Evolutionary conservation across 2,888 invertebrate species (phyloP).

Genomic region (Sarcophaga carnaria): DNA sequence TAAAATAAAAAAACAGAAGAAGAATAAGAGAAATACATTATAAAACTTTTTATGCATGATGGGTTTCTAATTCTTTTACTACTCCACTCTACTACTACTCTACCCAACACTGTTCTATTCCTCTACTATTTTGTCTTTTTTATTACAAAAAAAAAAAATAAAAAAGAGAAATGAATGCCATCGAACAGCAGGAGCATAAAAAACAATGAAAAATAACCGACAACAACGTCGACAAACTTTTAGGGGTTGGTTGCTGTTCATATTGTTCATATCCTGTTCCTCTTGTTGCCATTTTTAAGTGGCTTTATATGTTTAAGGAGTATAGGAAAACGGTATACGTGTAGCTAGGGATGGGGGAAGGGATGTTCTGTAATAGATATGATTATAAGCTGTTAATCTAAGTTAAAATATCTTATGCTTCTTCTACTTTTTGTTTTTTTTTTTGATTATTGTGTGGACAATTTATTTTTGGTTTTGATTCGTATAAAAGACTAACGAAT

Average conservation of each 20-base stretch:
- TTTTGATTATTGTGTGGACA: conserved; percentile 7
- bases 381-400: conserved; percentile 70
- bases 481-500: conserved; percentile 37
- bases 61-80: conserved; percentile 28
- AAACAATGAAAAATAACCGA: conserved; percentile 16
- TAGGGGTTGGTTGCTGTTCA: conserved; percentile 66
- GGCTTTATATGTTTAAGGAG: conserved; percentile 28
- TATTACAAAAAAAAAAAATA: conserved; percentile 37
- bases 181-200: no score
- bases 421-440: background rate
- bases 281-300: conserved; percentile 48
- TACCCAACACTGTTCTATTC: background rate
- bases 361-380: conserved; percentile 61
- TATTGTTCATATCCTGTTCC: conserved; percentile 51
- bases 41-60: conserved; percentile 66
- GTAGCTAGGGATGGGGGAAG: background rate
- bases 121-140: conserved; percentile 21
- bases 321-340: background rate
- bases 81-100: no score
- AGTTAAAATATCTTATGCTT: conserved; percentile 61
- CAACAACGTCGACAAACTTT: conserved; percentile 33
- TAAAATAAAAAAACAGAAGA: conserved; percentile 56
- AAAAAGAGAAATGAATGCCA: background rate
- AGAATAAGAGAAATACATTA: conserved; percentile 61
- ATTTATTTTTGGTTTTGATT: conserved; percentile 66